Conservation (phyloP, 2,797 vertebrate genomes). For the Ctenosaura bakeri region DNA sequence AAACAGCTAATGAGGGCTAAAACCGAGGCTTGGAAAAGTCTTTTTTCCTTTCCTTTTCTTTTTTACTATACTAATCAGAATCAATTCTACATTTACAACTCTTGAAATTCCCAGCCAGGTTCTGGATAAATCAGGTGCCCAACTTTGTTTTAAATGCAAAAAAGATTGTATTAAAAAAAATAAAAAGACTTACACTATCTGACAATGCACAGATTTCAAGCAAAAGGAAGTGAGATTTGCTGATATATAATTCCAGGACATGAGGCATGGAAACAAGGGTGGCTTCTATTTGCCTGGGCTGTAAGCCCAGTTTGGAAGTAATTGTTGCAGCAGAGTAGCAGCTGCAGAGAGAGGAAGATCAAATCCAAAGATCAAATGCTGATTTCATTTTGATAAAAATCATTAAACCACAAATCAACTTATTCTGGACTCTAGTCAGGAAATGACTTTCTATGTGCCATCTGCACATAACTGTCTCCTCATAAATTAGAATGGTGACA, state of each 20-base stretch:
- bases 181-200: background rate
- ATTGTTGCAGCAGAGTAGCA: constrained; percentile 72
- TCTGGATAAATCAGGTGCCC: background rate
- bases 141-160: background rate
- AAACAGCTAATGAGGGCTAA: background rate
- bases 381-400: constrained; percentile 82
- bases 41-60: no score
- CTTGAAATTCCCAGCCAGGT: no score
- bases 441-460: constrained; percentile 71
- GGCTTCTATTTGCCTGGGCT: constrained; percentile 78
- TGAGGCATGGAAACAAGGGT: constrained; percentile 74
- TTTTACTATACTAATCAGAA: no score
- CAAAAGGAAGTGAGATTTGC: constrained; percentile 46
- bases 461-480: constrained; percentile 66
- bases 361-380: constrained; percentile 81
- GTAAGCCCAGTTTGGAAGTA: constrained; percentile 75
- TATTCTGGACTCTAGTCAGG: constrained; percentile 67
- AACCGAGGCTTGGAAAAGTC: background rate
- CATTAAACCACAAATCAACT: constrained; percentile 78
- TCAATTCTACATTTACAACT: no score
- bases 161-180: background rate
- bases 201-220: constrained; percentile 66
- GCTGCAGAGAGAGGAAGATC: constrained; percentile 76
- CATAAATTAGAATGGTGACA: constrained; percentile 59
- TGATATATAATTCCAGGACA: constrained; percentile 64